Base-by-base conservation (phyloP, 2,797 vertebrate species). In the Oceanodroma leucorhoa region DNA sequence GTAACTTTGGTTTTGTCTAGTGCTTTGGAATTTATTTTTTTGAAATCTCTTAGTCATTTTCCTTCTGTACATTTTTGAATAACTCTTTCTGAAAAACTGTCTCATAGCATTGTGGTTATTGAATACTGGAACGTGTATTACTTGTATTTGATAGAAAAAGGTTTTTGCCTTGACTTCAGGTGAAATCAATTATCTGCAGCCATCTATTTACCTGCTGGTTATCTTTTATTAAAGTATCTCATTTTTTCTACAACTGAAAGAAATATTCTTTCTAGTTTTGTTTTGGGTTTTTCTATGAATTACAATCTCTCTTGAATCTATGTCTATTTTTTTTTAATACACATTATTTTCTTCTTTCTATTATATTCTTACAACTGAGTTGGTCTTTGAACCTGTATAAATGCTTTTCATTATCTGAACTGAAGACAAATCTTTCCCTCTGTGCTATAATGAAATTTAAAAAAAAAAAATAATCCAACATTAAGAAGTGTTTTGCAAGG, bases 231-330 rank as follows among this genome's bases (percentile, higher is more conserved):
- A 46, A 75, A 76, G 9, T 48, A 61, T 32, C 10, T 29, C 0
- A 3, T 27, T 71, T 51, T 82, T 84, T 36, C 41, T 76, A 38
- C 14, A 32, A 20, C 18, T 46, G 26, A 79, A 73, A 62, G 5
- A 61, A 80, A 36, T 34, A 24, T 2, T 79, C 8, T 40, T 81
- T 89, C 36, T 58, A 19, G 14, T 48, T 75, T 87, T 64, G 10
- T 10, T 61, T 69, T 23, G 1, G 1, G 0, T 2, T 12, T 22
- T 81, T 40, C 54, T 3, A 51, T 30, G 3, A 51, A 75, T 57
- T 67, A 2, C 12, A 64, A 2, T 29, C 26, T 36, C 32, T 90
- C 23, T 54, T 79, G 72, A 72, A 85, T 65, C 2, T 54, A 3
- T 76, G 18, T 53, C 9, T 46, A 6, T 15, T n/a, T 55, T 21